Conservation (phyloP, 2,113 vertebrate species). For the Australoheros scitulus region DNA sequence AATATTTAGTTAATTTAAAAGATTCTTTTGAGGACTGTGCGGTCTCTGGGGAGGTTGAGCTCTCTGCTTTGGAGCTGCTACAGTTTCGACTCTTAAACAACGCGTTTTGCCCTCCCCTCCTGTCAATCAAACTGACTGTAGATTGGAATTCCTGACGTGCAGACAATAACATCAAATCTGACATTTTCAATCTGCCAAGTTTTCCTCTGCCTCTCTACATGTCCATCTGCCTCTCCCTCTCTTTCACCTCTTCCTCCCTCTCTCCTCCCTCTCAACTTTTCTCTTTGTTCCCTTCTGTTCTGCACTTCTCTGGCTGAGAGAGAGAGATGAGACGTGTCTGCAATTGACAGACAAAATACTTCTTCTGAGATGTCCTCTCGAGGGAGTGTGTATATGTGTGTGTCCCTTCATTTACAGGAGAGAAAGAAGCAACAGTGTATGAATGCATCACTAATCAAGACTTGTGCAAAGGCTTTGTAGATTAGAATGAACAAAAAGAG, state of each 20-base stretch:
- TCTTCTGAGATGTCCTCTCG: neutral
- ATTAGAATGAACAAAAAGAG: neutral
- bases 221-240: conserved; percentile 35
- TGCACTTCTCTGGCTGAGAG: conserved; percentile 9
- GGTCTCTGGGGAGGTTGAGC: neutral
- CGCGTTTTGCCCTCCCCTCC: neutral
- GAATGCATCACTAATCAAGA: conserved; percentile 11
- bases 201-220: conserved; percentile 6
- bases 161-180: conserved; percentile 64
- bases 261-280: conserved; percentile 24
- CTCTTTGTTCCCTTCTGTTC: conserved; percentile 32
- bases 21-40: neutral
- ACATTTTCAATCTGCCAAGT: conserved; percentile 53
- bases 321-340: conserved; percentile 14
- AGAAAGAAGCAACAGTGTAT: neutral
- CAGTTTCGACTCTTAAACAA: conserved; percentile 21
- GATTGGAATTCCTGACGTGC: conserved; percentile 53
- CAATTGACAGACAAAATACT: conserved; percentile 35
- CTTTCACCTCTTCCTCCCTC: conserved; percentile 30
- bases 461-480: neutral
- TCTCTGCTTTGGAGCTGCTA: conserved; percentile 19
- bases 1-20: neutral
- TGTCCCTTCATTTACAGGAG: neutral
- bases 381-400: neutral
- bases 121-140: conserved; percentile 49